Percentiles rank a stretch among this genome's conserved stretches.
phyloP scores from a whole-genome alignment of 2,113 vertebrate species.

The Heterochromis multidens region DNA sequence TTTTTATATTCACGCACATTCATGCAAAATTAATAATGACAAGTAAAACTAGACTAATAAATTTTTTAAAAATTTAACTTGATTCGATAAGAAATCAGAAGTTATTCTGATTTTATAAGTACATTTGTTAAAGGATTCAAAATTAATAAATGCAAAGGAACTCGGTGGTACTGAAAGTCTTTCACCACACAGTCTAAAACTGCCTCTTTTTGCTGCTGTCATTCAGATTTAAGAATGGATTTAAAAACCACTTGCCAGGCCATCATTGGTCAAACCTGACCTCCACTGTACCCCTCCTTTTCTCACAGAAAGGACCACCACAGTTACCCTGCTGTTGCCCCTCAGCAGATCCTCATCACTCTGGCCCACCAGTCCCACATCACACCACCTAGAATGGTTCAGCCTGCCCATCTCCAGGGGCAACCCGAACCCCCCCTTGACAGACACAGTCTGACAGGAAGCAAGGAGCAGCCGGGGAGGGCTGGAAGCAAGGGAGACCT shows the following conservation, averaged over 20 bases:
- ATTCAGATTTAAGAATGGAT: slow-evolving; percentile 12
- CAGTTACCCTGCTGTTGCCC: neutral
- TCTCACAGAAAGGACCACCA: slow-evolving; percentile 16
- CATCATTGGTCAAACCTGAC: neutral
- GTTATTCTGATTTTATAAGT: neutral
- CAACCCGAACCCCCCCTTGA: slow-evolving; percentile 47
- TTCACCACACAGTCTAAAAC: neutral
- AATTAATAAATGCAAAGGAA: neutral
- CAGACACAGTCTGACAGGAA: slow-evolving; percentile 58
- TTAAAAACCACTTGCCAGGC: neutral
- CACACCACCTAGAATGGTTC: slow-evolving; percentile 56
- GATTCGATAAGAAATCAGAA: neutral
- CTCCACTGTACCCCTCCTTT: neutral
- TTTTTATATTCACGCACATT: no score
- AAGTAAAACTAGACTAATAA: no score
- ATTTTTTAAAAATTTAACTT: neutral
- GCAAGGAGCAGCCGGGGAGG: slow-evolving; percentile 32
- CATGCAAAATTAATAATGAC: no score
- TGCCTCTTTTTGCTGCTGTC: neutral
- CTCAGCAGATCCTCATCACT: slow-evolving; percentile 16
- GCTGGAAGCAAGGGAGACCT: neutral
- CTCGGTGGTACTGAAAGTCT: neutral
- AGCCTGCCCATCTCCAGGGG: slow-evolving; percentile 59
- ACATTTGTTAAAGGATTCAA: neutral
- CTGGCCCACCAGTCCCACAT: slow-evolving; percentile 39